These are phyloP conservation scores for Pardosa pseudoannulata DNA, from an alignment of 2,888 invertebrate genomes.

Conservation along the genomic window DNA sequence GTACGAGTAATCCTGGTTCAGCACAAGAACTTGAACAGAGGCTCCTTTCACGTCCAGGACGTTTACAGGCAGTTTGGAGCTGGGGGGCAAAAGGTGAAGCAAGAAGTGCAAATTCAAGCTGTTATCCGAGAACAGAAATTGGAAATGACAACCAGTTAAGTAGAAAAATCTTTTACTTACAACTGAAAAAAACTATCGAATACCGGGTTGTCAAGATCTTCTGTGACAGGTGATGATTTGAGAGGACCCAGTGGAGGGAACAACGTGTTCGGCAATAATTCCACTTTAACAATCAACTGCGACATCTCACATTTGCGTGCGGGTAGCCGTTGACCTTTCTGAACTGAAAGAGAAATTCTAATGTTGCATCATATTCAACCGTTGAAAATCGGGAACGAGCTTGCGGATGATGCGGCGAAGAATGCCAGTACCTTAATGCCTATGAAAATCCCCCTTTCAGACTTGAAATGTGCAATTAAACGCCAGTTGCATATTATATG, in stretches of 20 bases:
- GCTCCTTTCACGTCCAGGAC: constrained; percentile 48
- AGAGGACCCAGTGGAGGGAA: constrained; percentile 47
- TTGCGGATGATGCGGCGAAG: too few relatives aligned
- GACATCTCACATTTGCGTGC: constrained; percentile 54
- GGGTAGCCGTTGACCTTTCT: constrained; percentile 57
- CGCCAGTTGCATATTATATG: too few relatives aligned
- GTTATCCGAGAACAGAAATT: too few relatives aligned
- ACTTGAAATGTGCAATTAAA: too few relatives aligned
- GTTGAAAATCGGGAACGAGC: too few relatives aligned
- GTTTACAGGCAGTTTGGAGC: constrained; percentile 21
- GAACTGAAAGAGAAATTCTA: constrained; percentile 38
- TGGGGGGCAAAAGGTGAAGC: too few relatives aligned
- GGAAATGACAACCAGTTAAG: not conserved
- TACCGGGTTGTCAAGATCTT: constrained; percentile 57
- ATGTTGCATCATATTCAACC: too few relatives aligned
- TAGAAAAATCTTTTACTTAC: constrained; percentile 37
- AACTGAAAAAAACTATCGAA: constrained; percentile 61
- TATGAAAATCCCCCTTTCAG: too few relatives aligned
- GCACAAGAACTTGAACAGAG: constrained; percentile 48
- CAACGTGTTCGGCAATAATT: constrained; percentile 41
- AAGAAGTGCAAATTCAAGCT: too few relatives aligned
- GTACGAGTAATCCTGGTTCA: constrained; percentile 51
- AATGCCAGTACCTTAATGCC: too few relatives aligned
- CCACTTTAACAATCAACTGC: constrained; percentile 36
- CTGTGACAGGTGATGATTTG: constrained; percentile 33